Evolutionary conservation across 2,888 invertebrate species (phyloP).

Genomic region (Melanchra persicariae): DNA sequence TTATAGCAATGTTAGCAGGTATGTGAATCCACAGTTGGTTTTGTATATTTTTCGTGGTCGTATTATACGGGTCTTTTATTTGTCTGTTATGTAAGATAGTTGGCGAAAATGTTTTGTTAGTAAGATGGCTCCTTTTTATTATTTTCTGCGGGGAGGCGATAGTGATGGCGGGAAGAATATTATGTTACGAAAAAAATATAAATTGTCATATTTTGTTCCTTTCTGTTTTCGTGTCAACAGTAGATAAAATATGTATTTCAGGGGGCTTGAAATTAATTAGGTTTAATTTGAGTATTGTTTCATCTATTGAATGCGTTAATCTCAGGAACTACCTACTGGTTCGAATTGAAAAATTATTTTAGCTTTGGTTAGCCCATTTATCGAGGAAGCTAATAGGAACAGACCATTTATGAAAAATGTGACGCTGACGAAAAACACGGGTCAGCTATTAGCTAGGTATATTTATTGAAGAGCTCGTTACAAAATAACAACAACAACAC

Average conservation of each 20-base stretch:
- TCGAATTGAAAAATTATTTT: too few species aligned
- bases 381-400: too few species aligned
- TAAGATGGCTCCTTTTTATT: constrained; percentile 10
- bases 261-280: background rate
- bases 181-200: constrained; percentile 2
- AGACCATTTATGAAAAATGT: too few species aligned
- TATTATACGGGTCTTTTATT: constrained; percentile 58
- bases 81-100: constrained; percentile 43
- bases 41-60: constrained; percentile 68
- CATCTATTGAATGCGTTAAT: too few species aligned
- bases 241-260: background rate
- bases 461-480: too few species aligned
- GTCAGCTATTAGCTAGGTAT: too few species aligned
- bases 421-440: too few species aligned
- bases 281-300: too few species aligned
- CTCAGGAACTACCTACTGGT: too few species aligned
- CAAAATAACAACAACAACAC: too few species aligned
- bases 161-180: background rate
- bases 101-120: constrained; percentile 42
- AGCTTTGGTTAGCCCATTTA: too few species aligned
- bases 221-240: background rate
- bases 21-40: constrained; percentile 87
- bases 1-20: constrained; percentile 69
- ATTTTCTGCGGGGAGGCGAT: constrained; percentile 2
- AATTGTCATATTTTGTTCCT: background rate